These are phyloP conservation scores for Spilosoma lubricipeda DNA, from an alignment of 2,888 invertebrate species.

Conservation along the genomic window DNA sequence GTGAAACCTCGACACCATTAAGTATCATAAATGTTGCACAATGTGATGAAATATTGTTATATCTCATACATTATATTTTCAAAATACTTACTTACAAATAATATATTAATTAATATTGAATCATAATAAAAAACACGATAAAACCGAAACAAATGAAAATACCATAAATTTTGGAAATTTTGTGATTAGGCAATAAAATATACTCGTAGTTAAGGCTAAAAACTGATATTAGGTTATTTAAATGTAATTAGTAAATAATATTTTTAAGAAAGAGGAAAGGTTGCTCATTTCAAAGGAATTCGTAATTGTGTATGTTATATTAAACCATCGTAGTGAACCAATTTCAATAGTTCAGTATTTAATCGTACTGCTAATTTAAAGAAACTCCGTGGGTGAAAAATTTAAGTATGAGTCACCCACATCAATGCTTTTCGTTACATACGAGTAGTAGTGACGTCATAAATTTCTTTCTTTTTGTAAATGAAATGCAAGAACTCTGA, in stretches of 20 bases:
- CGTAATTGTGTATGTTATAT: background rate
- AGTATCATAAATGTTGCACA: background rate
- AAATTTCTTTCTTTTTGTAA: conserved; percentile 42
- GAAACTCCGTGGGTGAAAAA: background rate
- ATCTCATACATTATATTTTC: background rate
- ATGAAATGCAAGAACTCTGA: conserved; percentile 37
- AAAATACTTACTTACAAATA: background rate
- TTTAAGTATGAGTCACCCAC: background rate
- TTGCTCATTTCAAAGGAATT: background rate
- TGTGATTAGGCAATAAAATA: background rate
- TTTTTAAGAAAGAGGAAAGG: background rate
- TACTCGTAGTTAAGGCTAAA: background rate
- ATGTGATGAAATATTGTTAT: background rate
- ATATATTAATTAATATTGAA: background rate
- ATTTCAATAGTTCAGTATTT: background rate
- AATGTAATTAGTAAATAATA: background rate
- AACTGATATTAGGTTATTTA: background rate
- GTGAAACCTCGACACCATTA: background rate
- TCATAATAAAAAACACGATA: background rate
- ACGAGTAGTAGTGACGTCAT: conserved; percentile 25
- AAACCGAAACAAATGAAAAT: background rate
- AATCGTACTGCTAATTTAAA: background rate
- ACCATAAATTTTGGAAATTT: background rate
- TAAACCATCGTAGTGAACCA: background rate
- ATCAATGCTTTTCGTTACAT: background rate